Base-by-base conservation (phyloP, 2,113 vertebrate genomes). In the Chionomys nivalis region DNA sequence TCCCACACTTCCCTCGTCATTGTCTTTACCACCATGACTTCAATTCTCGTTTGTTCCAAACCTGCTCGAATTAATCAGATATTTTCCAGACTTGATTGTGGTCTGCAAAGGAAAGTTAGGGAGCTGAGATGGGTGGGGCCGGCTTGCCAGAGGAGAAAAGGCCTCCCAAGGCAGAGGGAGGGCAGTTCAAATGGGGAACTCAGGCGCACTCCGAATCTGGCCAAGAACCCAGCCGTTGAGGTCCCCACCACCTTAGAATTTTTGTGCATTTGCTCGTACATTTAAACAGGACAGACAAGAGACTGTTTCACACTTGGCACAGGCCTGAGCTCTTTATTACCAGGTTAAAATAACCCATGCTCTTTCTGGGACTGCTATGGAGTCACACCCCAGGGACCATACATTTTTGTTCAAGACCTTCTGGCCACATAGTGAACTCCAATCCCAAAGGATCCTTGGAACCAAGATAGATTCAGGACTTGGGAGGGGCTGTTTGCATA, bases 401-500 rank as follows among this genome's bases (percentile, higher is more conserved):
- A 90, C 95, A 85, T 85, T 95, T 97, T 72, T 85, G 42, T 87
- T 58, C 79, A 39, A 24, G 42, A 23, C 73, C 76, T 23, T 44
- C 87, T 55, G 61, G 77, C 42, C 39, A 5, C 36, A 6, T 5
- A 47, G 17, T 33, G 33, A 52, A 86, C 55, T n/a, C 73, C 31
- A 65, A 90, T 87, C 73, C 87, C 55, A 61, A 83, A 93, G 78
- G 66, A 36, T 88, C 73, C 47, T 83, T 73, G n/a, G 73, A 87
- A 61, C 73, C 10, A 52, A 23, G 61, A 87, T 70, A 82, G 73
- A 79, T 79, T 21, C 19, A 70, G 86, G 55, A 23, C 19, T 87
- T 42, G 85, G 94, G 95, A 94, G 79, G 42, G 79, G 49, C 63
- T 83, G 70, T 94, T 94, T 95, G 49, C 75, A 79, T n/a, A 44